Percentiles rank a stretch among this genome's conserved stretches.
Conservation (phyloP, 2,888 invertebrate species). For the Abrostola triplasia region DNA sequence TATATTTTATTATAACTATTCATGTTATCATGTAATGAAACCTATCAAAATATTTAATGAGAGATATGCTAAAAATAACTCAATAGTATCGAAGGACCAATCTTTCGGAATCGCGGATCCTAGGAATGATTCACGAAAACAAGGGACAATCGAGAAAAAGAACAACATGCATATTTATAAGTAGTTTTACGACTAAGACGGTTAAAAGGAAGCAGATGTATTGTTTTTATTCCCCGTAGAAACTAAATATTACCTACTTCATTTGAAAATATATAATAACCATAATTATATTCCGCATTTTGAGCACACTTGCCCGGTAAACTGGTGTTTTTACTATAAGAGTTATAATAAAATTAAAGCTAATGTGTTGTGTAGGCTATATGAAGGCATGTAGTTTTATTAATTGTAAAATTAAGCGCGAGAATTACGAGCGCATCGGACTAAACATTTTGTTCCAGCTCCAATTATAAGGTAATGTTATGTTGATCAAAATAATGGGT, state of each 20-base stretch:
- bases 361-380: constrained; percentile 36
- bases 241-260: constrained; percentile 34
- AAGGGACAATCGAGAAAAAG: background rate
- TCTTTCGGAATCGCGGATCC: background rate
- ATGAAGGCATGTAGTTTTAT: constrained; percentile 41
- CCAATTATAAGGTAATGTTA: constrained; percentile 25
- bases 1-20: no score
- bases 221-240: constrained; percentile 1
- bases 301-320: constrained; percentile 36
- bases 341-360: constrained; percentile 48
- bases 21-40: constrained; percentile 7
- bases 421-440: constrained; percentile 41
- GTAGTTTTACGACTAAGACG: constrained; percentile 10
- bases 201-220: constrained; percentile 34
- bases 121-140: background rate
- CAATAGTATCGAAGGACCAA: background rate
- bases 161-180: background rate
- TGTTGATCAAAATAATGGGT: constrained; percentile 36
- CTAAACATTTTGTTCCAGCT: constrained; percentile 38
- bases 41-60: constrained; percentile 1
- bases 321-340: constrained; percentile 44
- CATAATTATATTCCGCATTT: constrained; percentile 37
- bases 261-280: constrained; percentile 45
- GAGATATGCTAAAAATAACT: background rate
- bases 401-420: constrained; percentile 44